Evolutionary conservation across 1,140 invertebrate genomes (phyloP).

Genomic region (Colletes latitarsis): DNA sequence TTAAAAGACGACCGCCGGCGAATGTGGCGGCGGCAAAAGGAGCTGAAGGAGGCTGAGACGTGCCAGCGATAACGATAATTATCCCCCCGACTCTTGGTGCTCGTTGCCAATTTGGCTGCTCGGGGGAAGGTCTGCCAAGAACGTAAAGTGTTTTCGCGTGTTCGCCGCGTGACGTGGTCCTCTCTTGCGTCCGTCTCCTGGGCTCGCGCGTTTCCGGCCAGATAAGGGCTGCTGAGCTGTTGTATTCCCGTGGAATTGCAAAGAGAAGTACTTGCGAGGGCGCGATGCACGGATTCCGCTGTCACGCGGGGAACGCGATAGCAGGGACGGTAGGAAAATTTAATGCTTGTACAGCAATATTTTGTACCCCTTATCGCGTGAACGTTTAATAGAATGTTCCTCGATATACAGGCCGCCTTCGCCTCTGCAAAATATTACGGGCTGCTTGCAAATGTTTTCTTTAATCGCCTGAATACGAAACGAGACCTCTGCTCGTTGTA

Average conservation of each 20-base stretch:
- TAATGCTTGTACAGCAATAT: background rate
- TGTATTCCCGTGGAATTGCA: background rate
- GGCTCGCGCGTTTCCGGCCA: background rate
- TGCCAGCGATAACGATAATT: constrained; percentile 39
- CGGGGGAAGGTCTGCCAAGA: background rate
- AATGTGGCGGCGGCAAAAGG: background rate
- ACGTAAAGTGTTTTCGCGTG: background rate
- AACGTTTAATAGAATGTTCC: too few species aligned
- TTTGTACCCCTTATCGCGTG: background rate
- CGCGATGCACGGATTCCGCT: background rate
- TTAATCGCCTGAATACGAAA: too few species aligned
- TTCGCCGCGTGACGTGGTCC: background rate
- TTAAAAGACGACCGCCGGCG: constrained; percentile 15
- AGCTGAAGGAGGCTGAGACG: background rate
- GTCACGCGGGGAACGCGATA: background rate
- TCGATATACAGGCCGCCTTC: too few species aligned
- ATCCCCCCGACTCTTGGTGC: background rate
- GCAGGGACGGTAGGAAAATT: background rate
- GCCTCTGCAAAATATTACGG: too few species aligned
- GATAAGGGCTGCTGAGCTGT: constrained; percentile 5
- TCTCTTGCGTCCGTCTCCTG: background rate
- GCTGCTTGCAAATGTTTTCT: too few species aligned
- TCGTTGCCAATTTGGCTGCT: constrained; percentile 6
- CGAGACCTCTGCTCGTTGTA: too few species aligned
- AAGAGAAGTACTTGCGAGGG: background rate